These are phyloP conservation scores for Buathra laborator DNA, from an alignment of 2,888 invertebrate genomes.

Conservation along the genomic window DNA sequence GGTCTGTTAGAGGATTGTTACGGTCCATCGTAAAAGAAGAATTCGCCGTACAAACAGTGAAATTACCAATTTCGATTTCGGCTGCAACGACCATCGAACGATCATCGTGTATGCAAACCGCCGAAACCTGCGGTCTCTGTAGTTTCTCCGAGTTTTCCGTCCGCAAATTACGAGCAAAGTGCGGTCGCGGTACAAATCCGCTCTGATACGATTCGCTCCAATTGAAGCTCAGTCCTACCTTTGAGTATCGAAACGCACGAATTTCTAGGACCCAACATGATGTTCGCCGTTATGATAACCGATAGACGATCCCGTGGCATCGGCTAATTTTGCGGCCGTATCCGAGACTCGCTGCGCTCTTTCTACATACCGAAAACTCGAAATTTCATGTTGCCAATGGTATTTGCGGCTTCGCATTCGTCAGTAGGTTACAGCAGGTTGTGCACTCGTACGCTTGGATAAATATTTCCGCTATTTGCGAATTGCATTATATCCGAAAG, in stretches of 20 bases:
- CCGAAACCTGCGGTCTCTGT: background rate
- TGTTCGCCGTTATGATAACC: conserved; percentile 25
- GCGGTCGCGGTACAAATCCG: conserved; percentile 33
- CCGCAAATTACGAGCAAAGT: conserved; percentile 2
- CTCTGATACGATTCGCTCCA: background rate
- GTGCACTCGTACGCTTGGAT: too few species aligned
- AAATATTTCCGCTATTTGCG: too few species aligned
- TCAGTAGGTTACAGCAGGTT: too few species aligned
- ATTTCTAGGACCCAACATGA: conserved; percentile 28
- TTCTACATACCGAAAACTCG: too few species aligned
- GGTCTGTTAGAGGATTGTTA: background rate
- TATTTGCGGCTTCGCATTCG: too few species aligned
- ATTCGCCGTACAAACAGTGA: background rate
- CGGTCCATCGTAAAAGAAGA: conserved; percentile 9
- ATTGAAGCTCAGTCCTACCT: conserved; percentile 28
- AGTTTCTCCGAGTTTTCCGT: background rate
- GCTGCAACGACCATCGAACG: background rate
- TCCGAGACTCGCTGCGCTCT: too few species aligned
- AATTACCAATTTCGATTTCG: background rate
- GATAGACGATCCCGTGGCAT: background rate
- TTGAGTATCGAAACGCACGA: conserved; percentile 33
- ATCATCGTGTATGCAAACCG: conserved; percentile 10
- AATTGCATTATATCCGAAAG: too few species aligned
- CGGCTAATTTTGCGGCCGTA: background rate
- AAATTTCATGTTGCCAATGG: too few species aligned